Conservation (phyloP, 2,888 invertebrate genomes). For the Azorinus chamasolen region DNA sequence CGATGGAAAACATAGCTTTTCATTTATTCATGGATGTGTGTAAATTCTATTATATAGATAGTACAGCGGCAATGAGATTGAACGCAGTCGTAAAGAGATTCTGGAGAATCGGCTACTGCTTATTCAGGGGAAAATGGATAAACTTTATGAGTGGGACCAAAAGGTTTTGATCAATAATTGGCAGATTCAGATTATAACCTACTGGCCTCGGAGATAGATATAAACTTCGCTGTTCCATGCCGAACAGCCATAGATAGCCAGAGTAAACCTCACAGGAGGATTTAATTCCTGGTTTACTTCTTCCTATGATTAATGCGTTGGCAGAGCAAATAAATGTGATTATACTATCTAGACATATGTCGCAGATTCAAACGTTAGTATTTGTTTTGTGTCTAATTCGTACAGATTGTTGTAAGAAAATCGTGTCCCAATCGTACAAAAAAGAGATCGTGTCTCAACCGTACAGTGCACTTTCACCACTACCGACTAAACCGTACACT, state of each 20-base stretch:
- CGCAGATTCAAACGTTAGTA: no score
- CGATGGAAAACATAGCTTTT: slow-evolving; percentile 12
- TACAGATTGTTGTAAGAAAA: no score
- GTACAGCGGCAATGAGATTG: background rate
- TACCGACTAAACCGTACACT: no score
- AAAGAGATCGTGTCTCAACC: no score
- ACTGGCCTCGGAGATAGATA: background rate
- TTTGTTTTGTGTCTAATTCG: no score
- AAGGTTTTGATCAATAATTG: slow-evolving; percentile 9
- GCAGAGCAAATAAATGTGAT: slow-evolving; percentile 1
- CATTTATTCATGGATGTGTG: slow-evolving; percentile 18
- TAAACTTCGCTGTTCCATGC: slow-evolving; percentile 20
- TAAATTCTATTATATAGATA: slow-evolving; percentile 11
- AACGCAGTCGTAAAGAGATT: slow-evolving; percentile 21
- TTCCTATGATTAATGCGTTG: background rate
- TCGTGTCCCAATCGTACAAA: no score
- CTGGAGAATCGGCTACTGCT: slow-evolving; percentile 34
- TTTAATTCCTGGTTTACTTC: background rate
- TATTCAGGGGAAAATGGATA: slow-evolving; percentile 31
- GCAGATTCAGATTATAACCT: background rate
- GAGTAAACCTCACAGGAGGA: background rate
- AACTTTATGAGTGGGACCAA: slow-evolving; percentile 35
- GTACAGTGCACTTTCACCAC: no score
- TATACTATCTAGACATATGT: no score
- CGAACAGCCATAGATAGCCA: background rate